Percentiles rank a stretch among this genome's conserved stretches.
These are phyloP conservation scores for Zalophus californianus DNA, from an alignment of 2,797 vertebrate species.

Conservation along the genomic window DNA sequence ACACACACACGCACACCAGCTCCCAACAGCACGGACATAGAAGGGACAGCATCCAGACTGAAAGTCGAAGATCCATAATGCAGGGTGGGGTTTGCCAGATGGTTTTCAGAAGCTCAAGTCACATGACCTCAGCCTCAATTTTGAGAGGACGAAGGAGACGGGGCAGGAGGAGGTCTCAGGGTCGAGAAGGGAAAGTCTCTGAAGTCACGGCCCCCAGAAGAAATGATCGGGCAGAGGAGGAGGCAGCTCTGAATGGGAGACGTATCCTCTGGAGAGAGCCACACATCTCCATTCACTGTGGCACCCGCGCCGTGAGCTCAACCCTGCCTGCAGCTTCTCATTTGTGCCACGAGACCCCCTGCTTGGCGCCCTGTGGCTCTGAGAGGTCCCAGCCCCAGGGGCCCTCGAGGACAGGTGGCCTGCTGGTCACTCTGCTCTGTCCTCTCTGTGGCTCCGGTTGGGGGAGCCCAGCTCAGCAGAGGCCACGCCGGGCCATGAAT, in stretches of 20 bases:
- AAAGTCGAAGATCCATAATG: too few species aligned
- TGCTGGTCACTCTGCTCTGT: fast-evolving
- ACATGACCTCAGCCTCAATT: not conserved
- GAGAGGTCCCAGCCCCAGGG: not conserved
- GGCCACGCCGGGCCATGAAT: not conserved
- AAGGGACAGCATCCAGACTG: not conserved
- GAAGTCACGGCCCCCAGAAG: not conserved
- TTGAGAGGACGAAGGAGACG: not conserved
- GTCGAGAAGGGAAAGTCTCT: not conserved
- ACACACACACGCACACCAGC: too few species aligned
- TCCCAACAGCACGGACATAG: not conserved
- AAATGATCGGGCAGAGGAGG: not conserved
- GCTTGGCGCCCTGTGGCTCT: not conserved
- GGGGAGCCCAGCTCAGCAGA: not conserved
- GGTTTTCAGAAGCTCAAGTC: not conserved
- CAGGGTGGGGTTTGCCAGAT: not conserved
- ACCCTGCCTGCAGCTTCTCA: fast-evolving
- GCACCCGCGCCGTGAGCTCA: fast-evolving
- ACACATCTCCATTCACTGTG: fast-evolving
- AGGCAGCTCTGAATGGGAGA: not conserved
- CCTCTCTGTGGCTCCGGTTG: not conserved
- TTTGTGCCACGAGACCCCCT: not conserved
- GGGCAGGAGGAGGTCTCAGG: not conserved
- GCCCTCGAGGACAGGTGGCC: not conserved
- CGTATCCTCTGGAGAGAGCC: not conserved